phyloP scores from a whole-genome alignment of 2,888 invertebrate genomes.

The Coelogynopora nodosa region DNA sequence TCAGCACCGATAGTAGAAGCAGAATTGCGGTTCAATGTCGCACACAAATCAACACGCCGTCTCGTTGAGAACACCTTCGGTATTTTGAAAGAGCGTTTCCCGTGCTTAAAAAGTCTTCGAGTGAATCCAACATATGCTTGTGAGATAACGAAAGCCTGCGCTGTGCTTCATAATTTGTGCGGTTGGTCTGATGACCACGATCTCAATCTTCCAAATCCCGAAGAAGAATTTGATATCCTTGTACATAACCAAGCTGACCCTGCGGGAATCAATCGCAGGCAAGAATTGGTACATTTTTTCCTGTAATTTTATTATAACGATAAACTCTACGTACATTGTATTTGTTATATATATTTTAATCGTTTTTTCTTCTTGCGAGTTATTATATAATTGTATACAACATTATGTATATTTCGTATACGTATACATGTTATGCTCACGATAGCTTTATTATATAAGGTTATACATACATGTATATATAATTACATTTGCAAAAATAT shows the following conservation, averaged over 20 bases:
- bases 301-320: not conserved
- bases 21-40: no score
- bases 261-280: not conserved
- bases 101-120: no score
- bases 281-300: not conserved
- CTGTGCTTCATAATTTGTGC: not conserved
- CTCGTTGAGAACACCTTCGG: no score
- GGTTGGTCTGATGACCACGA: not conserved
- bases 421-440: not conserved
- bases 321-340: no score
- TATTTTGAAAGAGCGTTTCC: no score
- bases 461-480: not conserved
- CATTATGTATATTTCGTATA: not conserved
- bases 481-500: no score
- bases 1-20: no score
- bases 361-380: not conserved
- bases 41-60: no score
- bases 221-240: not conserved
- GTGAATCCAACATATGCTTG: not conserved
- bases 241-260: not conserved
- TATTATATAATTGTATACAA: not conserved
- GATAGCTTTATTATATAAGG: not conserved
- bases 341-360: not conserved
- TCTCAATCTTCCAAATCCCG: not conserved
- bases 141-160: not conserved